These are phyloP conservation scores for Mimas tiliae DNA, from an alignment of 2,888 invertebrate genomes.

Conservation along the genomic window DNA sequence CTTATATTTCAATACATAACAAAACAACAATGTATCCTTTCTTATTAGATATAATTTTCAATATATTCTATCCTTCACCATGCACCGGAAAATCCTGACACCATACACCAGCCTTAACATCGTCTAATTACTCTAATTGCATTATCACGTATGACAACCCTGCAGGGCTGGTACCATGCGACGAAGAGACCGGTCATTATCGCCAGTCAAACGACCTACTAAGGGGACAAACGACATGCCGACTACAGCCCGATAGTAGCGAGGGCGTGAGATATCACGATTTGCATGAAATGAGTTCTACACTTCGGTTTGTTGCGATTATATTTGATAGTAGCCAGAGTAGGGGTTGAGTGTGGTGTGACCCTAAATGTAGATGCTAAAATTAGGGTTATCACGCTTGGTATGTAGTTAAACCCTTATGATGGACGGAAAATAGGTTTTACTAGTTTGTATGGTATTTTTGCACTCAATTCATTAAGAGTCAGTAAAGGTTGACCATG, in stretches of 20 bases:
- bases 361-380: background rate
- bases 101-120: background rate
- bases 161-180: constrained; percentile 39
- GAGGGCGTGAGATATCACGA: constrained; percentile 19
- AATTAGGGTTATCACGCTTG: background rate
- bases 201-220: constrained; percentile 58
- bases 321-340: constrained; percentile 7
- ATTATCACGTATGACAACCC: constrained; percentile 4
- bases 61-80: too few species aligned
- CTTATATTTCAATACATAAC: too few species aligned
- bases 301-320: background rate
- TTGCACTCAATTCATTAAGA: too few species aligned
- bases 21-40: background rate
- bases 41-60: background rate
- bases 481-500: too few species aligned
- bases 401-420: too few species aligned
- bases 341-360: background rate
- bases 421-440: too few species aligned
- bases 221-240: constrained; percentile 52
- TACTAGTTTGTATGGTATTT: too few species aligned
- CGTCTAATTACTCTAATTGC: constrained; percentile 6
- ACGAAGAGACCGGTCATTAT: constrained; percentile 51
- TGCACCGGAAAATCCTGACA: background rate
- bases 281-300: constrained; percentile 35
- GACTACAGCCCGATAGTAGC: constrained; percentile 49